Evolutionary conservation across 2,113 vertebrate genomes (phyloP).

Genomic region (Tragelaphus strepsiceros): DNA sequence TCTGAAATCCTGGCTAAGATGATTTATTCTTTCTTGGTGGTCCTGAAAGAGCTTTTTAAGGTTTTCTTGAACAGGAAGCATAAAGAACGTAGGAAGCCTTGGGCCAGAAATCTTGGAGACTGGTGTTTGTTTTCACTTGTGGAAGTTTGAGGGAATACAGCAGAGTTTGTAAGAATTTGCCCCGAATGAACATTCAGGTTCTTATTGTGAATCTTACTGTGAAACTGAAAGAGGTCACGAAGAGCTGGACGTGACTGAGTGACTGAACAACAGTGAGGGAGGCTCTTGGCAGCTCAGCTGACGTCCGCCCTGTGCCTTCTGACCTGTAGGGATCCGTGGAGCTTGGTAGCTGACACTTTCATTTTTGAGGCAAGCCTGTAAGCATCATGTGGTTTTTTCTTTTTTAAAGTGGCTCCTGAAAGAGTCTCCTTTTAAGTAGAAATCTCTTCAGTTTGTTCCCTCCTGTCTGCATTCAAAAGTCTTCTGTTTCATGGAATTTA

Average conservation of each 20-base stretch:
- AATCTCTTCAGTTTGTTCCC: background rate
- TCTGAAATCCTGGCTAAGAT: no score
- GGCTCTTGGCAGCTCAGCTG: background rate
- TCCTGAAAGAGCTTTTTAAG: background rate
- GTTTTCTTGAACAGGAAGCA: background rate
- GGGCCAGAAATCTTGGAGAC: background rate
- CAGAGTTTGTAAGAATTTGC: background rate
- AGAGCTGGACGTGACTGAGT: background rate
- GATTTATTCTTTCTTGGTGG: no score
- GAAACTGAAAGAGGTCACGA: no score
- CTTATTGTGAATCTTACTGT: background rate
- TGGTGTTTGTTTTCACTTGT: background rate
- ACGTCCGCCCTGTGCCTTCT: background rate
- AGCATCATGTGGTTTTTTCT: background rate
- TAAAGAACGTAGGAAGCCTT: background rate
- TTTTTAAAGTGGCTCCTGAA: background rate
- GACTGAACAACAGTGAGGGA: background rate
- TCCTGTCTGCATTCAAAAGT: background rate
- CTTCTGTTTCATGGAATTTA: background rate
- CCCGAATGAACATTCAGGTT: rapidly evolving
- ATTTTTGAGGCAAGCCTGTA: background rate
- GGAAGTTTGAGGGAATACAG: background rate
- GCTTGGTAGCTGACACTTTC: background rate
- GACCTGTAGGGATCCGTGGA: background rate
- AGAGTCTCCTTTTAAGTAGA: background rate